Percentiles rank a stretch among this genome's conserved stretches.
phyloP scores from a whole-genome alignment of 2,113 vertebrate genomes.

The Cinclus mexicanus region DNA sequence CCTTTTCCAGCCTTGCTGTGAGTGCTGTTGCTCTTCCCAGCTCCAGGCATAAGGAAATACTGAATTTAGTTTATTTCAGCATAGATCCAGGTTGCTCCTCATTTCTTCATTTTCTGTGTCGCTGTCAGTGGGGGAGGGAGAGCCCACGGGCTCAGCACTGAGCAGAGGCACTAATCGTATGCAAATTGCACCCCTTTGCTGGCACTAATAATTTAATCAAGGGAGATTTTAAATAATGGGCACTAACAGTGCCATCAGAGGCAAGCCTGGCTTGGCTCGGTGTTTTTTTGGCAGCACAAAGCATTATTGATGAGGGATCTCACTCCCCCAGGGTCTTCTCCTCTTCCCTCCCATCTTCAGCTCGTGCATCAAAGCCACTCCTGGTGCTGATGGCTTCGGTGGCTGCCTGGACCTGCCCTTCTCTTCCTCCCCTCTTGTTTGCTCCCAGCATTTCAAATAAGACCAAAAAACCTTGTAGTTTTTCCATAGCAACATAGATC shows the following conservation, averaged over 20 bases:
- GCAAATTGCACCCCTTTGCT: slow-evolving; percentile 39
- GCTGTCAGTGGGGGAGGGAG: background rate
- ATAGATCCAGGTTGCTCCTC: background rate
- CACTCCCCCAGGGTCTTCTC: background rate
- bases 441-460: background rate
- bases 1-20: background rate
- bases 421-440: background rate
- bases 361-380: background rate
- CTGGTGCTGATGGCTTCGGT: background rate
- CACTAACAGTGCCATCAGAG: background rate
- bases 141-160: background rate
- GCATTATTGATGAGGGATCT: background rate
- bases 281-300: background rate
- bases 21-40: background rate
- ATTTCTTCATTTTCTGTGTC: background rate
- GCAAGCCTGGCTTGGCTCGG: background rate
- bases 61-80: background rate
- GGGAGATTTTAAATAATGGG: slow-evolving; percentile 46
- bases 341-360: background rate
- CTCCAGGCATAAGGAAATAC: background rate
- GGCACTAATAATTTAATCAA: slow-evolving; percentile 59
- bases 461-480: background rate
- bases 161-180: slow-evolving; percentile 33
- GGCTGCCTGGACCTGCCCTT: background rate
- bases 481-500: slow-evolving; percentile 40